These are phyloP conservation scores for Neogale vison DNA, from an alignment of 2,113 vertebrate species.

Conservation along the genomic window DNA sequence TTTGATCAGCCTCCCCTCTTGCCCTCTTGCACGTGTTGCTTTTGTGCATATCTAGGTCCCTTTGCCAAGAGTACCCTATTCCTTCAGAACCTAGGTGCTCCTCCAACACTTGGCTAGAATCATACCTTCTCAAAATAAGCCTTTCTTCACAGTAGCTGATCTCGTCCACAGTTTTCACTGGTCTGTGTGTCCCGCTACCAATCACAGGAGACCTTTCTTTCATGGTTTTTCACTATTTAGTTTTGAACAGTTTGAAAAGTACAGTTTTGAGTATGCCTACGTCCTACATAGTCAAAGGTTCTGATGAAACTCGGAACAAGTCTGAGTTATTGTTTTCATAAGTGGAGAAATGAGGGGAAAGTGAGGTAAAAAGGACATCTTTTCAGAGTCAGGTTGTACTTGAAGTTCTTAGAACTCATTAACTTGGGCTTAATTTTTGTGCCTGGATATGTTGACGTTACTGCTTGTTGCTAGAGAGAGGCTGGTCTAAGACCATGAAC, in stretches of 20 bases:
- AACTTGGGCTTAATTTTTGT: slow-evolving; percentile 2
- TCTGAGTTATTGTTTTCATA: background rate
- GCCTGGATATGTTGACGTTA: background rate
- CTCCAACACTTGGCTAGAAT: background rate
- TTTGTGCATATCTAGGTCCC: background rate
- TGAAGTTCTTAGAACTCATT: background rate
- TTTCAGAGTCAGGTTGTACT: background rate
- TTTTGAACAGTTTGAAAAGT: background rate
- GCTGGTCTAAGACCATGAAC: background rate
- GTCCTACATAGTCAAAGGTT: background rate
- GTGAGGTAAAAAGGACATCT: background rate
- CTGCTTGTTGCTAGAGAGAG: background rate
- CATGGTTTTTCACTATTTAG: background rate
- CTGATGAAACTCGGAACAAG: background rate
- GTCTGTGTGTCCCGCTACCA: background rate
- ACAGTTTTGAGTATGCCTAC: background rate
- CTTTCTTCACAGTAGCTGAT: background rate
- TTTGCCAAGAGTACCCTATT: background rate
- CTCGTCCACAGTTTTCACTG: background rate
- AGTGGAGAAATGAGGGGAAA: background rate
- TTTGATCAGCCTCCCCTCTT: background rate
- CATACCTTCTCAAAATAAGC: background rate
- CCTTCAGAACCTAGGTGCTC: background rate
- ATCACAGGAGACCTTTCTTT: background rate
- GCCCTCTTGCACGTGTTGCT: background rate